Conservation (phyloP, 2,888 invertebrate genomes). For the Nyleta sp. region DNA sequence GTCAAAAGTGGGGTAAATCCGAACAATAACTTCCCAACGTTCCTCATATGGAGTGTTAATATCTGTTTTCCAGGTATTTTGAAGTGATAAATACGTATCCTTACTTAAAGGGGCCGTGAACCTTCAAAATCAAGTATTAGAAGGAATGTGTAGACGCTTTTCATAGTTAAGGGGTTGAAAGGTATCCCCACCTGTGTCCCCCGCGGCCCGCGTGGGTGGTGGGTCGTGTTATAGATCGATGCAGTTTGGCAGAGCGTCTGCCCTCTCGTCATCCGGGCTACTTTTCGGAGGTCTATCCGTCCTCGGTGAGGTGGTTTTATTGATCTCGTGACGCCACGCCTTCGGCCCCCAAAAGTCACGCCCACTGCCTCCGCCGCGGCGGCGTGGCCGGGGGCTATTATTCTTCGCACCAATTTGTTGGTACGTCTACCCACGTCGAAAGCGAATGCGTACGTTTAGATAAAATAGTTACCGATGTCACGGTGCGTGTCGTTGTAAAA, state of each 20-base stretch:
- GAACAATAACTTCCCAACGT: too few species aligned
- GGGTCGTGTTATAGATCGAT: conserved; percentile 72
- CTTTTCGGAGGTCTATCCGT: conserved; percentile 70
- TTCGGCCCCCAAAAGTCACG: conserved; percentile 75
- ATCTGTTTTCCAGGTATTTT: too few species aligned
- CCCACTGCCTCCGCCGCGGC: conserved; percentile 68
- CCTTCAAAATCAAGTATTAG: too few species aligned
- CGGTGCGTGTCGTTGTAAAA: too few species aligned
- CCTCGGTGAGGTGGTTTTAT: conserved; percentile 76
- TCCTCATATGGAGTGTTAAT: too few species aligned
- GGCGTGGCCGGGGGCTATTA: conserved; percentile 44
- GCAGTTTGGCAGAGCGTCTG: conserved; percentile 73
- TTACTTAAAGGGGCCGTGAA: too few species aligned
- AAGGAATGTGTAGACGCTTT: conserved; percentile 53
- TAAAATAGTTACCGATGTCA: conserved; percentile 35
- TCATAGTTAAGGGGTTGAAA: conserved; percentile 58
- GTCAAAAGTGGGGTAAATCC: too few species aligned
- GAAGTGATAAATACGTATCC: too few species aligned
- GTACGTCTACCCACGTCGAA: conserved; percentile 40
- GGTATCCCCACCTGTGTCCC: conserved; percentile 33
- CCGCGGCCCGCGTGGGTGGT: conserved; percentile 31
- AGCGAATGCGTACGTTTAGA: conserved; percentile 35
- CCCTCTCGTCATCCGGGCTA: conserved; percentile 61
- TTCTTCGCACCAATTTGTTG: conserved; percentile 58
- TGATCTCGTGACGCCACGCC: conserved; percentile 80